Conservation (phyloP, 2,888 invertebrate genomes). For the Troilus luridus region DNA sequence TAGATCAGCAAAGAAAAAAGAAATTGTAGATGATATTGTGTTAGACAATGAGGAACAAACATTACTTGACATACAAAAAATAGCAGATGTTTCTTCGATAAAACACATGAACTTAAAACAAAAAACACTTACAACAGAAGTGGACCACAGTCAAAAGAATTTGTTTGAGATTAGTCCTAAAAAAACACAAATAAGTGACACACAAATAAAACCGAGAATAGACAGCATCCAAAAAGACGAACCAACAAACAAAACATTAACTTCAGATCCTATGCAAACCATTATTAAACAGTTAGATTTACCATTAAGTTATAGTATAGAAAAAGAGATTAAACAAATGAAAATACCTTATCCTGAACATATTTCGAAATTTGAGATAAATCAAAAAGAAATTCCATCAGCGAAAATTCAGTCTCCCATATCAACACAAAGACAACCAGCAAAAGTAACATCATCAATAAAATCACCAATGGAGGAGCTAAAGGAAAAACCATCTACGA, state of each 20-base stretch:
- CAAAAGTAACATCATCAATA: background rate
- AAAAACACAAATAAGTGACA: background rate
- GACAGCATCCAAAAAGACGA: background rate
- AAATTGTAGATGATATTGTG: background rate
- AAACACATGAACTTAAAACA: background rate
- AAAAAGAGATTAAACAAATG: background rate
- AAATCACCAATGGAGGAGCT: conserved; percentile 10
- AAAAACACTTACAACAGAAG: background rate
- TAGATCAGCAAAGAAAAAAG: background rate
- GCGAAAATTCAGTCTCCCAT: background rate
- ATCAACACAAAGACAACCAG: background rate
- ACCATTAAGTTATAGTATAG: background rate
- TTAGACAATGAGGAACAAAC: background rate
- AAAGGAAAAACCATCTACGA: background rate
- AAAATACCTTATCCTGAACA: background rate
- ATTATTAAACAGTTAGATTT: conserved; percentile 18
- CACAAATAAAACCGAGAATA: background rate
- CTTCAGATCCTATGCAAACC: conserved; percentile 47
- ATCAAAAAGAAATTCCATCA: background rate
- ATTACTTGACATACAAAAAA: background rate
- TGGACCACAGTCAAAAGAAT: background rate
- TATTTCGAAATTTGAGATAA: background rate
- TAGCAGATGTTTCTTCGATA: background rate
- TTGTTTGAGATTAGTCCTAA: background rate
- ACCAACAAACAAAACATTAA: background rate